Percentiles rank a stretch among this genome's conserved stretches.
These are phyloP conservation scores for Azemiops feae DNA, from an alignment of 2,113 vertebrate genomes.

Conservation along the genomic window DNA sequence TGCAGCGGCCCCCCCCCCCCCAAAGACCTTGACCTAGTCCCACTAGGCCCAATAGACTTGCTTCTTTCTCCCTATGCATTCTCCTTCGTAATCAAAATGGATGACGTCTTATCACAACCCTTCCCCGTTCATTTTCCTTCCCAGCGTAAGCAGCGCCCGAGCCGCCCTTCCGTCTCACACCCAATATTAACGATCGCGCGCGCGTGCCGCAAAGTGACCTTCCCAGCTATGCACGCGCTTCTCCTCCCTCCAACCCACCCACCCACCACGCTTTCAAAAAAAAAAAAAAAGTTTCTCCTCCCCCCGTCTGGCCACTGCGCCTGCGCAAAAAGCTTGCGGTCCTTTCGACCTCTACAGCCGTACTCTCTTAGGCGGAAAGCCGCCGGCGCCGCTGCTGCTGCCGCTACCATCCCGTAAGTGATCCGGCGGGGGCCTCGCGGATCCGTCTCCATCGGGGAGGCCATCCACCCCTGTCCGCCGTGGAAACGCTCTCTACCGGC, in stretches of 20 bases:
- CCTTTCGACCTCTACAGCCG: conserved; percentile 18
- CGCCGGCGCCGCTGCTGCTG: not conserved
- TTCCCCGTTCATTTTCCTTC: not conserved
- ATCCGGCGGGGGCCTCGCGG: too few relatives aligned
- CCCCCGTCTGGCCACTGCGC: not conserved
- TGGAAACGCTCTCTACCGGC: not conserved
- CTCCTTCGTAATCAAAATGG: not conserved
- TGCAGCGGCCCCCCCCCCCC: not conserved
- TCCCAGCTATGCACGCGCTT: not conserved
- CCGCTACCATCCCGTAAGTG: not conserved
- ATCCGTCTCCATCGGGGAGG: not conserved
- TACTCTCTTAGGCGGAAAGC: not conserved
- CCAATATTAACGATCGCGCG: not conserved
- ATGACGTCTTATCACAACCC: not conserved
- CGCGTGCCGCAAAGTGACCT: not conserved
- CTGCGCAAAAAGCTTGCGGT: not conserved
- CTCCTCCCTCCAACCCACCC: not conserved
- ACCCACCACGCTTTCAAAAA: too few relatives aligned
- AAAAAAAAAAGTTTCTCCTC: not conserved
- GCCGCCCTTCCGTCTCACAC: too few relatives aligned
- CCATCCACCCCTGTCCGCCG: too few relatives aligned
- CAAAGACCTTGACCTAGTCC: not conserved
- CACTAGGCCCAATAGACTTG: not conserved
- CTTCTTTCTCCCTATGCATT: not conserved
- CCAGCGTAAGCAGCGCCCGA: not conserved